Base-by-base conservation (phyloP, 2,113 vertebrate genomes). In the Excalfactoria chinensis region DNA sequence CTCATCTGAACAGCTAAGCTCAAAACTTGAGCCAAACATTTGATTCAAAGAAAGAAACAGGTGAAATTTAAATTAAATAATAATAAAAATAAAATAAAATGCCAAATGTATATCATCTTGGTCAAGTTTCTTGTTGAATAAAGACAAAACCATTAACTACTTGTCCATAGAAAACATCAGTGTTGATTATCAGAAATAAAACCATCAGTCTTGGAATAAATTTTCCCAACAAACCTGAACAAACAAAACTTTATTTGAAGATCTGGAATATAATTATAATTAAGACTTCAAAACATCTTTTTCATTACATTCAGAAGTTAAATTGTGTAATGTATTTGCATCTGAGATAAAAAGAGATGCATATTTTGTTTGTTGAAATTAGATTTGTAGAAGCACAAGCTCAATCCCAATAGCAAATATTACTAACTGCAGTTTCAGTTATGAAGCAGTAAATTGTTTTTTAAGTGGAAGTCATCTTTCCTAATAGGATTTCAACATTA, bases 381-480 rank as follows among this genome's bases (percentile, higher is more conserved):
- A 86, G 64, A 93, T 91, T 84, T 90, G 68, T 73, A 82, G 78
- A 91, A 89, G 23, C 37, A 89, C 64, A 85, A 41, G 8, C 72
- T 91, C 37, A 75, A 92, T 93, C 90, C 75, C 84, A 90, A 28
- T 84, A 79, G 60, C 60, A 92, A 95, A 84, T 89, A 90, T 82
- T 79, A 55, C 84, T 85, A 84, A 91, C 78, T 96, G 43, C 32
- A 87, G 81, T 93, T 78, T 53, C 64, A 74, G 48, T 89, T 89
- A 94, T 78, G 78, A 94, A 95, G 87, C 56, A 60, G 30, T 91
- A 89, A 88, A 92, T 90, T 87, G 75, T 88, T 94, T 95, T 92
- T 86, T 88, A 95, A 90, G 84, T 88, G 67, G 58, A 37, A 92
- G 56, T 20, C 43, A 76, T 37, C 12, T 86, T 32, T 77, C 34